Conservation (phyloP, 2,888 invertebrate genomes). For the Icerya purchasi region DNA sequence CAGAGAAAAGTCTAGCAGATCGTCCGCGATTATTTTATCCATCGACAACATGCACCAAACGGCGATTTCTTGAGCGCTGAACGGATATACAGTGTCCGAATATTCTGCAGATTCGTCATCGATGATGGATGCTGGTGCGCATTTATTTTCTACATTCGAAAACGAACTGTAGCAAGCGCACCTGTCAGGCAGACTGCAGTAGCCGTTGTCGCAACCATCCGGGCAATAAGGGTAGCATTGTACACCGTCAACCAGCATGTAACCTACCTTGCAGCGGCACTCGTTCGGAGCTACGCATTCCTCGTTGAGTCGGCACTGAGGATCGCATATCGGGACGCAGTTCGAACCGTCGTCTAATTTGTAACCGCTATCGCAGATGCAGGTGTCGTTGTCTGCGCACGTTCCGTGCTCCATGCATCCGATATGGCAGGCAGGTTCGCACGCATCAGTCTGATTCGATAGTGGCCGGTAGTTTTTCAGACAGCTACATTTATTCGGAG, state of each 20-base stretch:
- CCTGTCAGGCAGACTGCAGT: not conserved
- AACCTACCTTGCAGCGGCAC: not conserved
- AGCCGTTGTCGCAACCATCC: not conserved
- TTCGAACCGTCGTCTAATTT: not conserved
- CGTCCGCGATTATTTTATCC: no score
- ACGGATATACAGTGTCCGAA: no score
- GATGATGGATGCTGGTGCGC: no score
- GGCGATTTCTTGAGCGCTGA: no score
- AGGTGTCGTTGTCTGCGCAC: not conserved
- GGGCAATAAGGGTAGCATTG: not conserved
- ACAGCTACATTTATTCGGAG: not conserved
- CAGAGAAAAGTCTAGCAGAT: no score
- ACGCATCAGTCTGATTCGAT: not conserved
- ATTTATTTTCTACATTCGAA: no score
- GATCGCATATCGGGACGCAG: not conserved
- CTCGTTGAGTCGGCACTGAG: not conserved
- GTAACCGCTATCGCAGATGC: not conserved
- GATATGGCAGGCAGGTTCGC: not conserved
- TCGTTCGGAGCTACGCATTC: not conserved
- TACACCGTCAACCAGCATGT: not conserved
- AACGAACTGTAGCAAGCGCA: no score
- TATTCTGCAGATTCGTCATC: no score
- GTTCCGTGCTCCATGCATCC: not conserved
- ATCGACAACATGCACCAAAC: no score
- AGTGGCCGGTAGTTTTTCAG: not conserved